Evolutionary conservation across 2,113 vertebrate species (phyloP).

Genomic region (Xiphophorus maculatus): DNA sequence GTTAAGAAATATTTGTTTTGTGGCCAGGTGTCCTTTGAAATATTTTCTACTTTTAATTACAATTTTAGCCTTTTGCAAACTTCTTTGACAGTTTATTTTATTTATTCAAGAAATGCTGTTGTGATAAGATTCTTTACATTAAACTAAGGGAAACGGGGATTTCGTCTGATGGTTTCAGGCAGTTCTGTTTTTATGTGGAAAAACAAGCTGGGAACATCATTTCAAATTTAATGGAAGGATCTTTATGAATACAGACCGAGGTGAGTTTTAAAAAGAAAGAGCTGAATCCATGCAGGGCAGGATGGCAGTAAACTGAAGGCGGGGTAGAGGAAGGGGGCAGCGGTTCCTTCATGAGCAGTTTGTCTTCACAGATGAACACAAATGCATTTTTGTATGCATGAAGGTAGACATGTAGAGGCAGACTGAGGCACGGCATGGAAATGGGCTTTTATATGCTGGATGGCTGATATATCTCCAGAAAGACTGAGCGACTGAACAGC

Average conservation of each 20-base stretch:
- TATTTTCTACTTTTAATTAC: not conserved
- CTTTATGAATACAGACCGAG: not conserved
- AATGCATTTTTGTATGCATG: slow-evolving; percentile 46
- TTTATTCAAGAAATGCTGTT: not conserved
- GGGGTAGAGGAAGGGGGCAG: not conserved
- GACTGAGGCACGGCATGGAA: slow-evolving; percentile 27
- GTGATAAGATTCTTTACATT: too few relatives aligned
- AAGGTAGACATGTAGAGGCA: slow-evolving; percentile 33
- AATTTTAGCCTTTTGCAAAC: not conserved
- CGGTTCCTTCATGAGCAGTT: slow-evolving; percentile 37
- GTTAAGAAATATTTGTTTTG: not conserved
- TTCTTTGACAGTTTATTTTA: not conserved
- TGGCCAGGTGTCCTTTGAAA: not conserved
- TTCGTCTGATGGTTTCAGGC: too few relatives aligned
- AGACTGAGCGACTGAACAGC: slow-evolving; percentile 30
- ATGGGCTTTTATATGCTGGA: slow-evolving; percentile 15
- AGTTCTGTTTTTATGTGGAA: not conserved
- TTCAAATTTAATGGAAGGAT: not conserved
- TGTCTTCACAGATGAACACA: slow-evolving; percentile 44
- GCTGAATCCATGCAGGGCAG: not conserved
- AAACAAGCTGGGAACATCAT: not conserved
- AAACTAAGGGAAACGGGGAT: too few relatives aligned
- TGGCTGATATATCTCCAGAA: slow-evolving; percentile 43
- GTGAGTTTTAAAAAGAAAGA: slow-evolving; percentile 9
- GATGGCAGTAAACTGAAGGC: not conserved